Base-by-base conservation (phyloP, 2,888 invertebrate species). In the Caenorhabditis afra region DNA sequence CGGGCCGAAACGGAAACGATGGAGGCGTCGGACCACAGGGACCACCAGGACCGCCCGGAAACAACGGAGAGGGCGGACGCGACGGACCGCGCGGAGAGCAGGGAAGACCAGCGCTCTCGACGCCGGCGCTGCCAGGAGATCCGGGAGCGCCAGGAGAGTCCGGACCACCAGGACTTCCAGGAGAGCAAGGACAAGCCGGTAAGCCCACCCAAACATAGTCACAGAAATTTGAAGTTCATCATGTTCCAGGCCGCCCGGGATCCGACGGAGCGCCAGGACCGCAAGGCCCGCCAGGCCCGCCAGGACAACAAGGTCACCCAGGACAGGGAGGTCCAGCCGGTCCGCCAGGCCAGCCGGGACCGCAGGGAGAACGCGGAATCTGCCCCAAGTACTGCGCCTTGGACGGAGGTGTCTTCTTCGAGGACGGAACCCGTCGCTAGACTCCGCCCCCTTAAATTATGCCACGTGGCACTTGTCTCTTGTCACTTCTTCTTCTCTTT, bases 51-150 rank as follows among this genome's bases (percentile, higher is more conserved):
- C 87, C 85, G 41, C 87, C 87, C 10, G 89, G 89, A 65, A 82
- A 81, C 37, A 73, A 84, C 10, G 89, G 89, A 49, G 86, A 87
- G 20, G 53, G 65, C 1, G 89, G 89, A 52, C 81, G 89, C 41
- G 89, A 89, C 53, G 90, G 90, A 59, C 82, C 87, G 23, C 80
- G 88, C 16, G 90, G 90, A 77, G 88, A 90, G 45, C 87, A 86
- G 16, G 90, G 90, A 75, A 73, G 90, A 55, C 90, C 90, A 0
- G 90, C 90, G 44, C 87, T 89, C 75, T 87, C 88, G 14, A 89
- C 88, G 2, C 90, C 90, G 7, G 87, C 88, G 8, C 64, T 87
- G n/a, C 90, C 90, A 23, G 90, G 90, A 83, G 89, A 89, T 74
- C 87, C 89, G 16, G 90, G 90, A 81, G 82, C 85, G 44, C 85